These are phyloP conservation scores for Megalurothrips usitatus DNA, from an alignment of 2,888 invertebrate species.

Conservation along the genomic window DNA sequence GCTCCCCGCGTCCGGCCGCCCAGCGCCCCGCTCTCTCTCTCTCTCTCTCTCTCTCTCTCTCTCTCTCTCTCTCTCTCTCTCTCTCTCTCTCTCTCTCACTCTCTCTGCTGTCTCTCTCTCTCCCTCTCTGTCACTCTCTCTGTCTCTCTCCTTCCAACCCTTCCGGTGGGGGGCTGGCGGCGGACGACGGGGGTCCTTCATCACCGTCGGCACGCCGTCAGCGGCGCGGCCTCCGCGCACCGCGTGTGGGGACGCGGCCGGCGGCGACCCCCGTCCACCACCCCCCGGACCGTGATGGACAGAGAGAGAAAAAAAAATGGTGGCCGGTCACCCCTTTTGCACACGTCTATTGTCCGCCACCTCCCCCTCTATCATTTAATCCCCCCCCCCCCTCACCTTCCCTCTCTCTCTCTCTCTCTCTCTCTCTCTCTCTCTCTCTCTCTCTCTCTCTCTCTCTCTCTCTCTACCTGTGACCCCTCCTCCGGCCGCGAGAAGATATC, in stretches of 20 bases:
- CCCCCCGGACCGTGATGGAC: not conserved
- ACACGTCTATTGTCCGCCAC: conserved; percentile 10
- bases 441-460: not conserved
- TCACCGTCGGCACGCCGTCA: not conserved
- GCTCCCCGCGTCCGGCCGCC: too few relatives aligned
- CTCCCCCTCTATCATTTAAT: not conserved
- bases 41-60: too few relatives aligned
- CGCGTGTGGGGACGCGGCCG: not conserved
- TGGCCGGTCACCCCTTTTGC: conserved; percentile 15
- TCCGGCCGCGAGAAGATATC: too few relatives aligned
- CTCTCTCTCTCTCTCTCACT: too few relatives aligned
- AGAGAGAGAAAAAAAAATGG: not conserved
- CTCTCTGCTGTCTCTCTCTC: too few relatives aligned
- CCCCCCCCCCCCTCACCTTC: not conserved
- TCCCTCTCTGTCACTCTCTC: too few relatives aligned
- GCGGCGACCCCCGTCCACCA: not conserved
- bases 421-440: not conserved
- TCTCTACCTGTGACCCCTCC: not conserved
- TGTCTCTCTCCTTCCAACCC: too few relatives aligned
- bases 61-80: too few relatives aligned
- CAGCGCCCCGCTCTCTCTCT: not conserved
- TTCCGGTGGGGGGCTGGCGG: not conserved
- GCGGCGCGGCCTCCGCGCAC: not conserved
- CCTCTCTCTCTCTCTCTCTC: not conserved
- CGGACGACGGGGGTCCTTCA: too few relatives aligned